Base-by-base conservation (phyloP, 37 sponge, comb jelly and placozoan genomes). In the Corticium candelabrum region DNA sequence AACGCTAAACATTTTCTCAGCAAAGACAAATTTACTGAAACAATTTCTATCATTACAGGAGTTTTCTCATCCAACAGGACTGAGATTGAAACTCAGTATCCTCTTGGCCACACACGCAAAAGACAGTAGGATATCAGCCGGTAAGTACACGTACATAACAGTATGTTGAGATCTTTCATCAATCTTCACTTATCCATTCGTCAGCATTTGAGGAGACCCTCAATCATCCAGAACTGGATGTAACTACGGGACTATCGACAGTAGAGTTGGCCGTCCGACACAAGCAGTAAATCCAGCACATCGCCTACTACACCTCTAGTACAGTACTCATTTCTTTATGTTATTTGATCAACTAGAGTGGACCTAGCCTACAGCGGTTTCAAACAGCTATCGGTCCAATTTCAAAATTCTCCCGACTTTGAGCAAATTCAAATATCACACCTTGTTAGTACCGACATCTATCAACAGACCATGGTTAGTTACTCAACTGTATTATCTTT, bases 21-120 rank as follows among this genome's bases (percentile, higher is more conserved):
- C 31, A 2, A n/a, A 2, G 33, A 67, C 72, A n/a, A n/a, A n/a
- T n/a, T n/a, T n/a, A 77, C 36, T 3, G 32, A 2, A 3, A 77
- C 80, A 3, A 5, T n/a, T 37, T 40, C 21, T 72, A 3, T 31
- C 34, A 33, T 72, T 77, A 1, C 35, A 83, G 40, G 92, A 91
- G 76, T 89, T 88, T 70, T 82, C 80, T 27, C 96, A 94, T 72
- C 90, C 93, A 0, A 71, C 93, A 38, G 96, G 96, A 2, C 68
- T 89, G 2, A 73, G 84, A 74, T 68, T 94, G 34, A 94, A 94
- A 82, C 30, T 67, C 34, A 77, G 67, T 56, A 86, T 94, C 3
- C 79, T 89, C 11, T 75, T 94, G 62, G 78, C 86, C 35, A 77
- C 83, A 40, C 78, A 86, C 79, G 2, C 56, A n/a, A 31, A 33